Evolutionary conservation across 2,113 vertebrate genomes (phyloP).

Genomic region (Arizona elegans): DNA sequence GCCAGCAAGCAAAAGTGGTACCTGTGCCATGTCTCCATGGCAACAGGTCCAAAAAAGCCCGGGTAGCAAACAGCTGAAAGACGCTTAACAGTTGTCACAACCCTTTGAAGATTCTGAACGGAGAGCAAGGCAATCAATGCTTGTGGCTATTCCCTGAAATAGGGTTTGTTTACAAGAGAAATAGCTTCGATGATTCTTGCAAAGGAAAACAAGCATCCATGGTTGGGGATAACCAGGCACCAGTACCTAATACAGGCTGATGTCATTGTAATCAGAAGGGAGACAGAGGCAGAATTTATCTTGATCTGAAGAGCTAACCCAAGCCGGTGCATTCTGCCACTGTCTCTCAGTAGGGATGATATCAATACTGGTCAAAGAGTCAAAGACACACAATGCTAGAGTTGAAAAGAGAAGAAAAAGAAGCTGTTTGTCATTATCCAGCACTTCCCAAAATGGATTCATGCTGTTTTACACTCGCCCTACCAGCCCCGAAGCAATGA

Average conservation of each 20-base stretch:
- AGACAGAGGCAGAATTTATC: neutral
- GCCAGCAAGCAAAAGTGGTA: constrained; percentile 52
- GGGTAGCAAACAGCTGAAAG: constrained; percentile 54
- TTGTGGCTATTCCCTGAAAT: constrained; percentile 5
- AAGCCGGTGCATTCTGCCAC: neutral
- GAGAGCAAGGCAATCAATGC: constrained; percentile 4
- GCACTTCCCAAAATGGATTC: neutral
- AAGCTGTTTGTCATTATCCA: neutral
- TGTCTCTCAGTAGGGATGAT: neutral
- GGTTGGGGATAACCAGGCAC: neutral
- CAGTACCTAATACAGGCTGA: neutral
- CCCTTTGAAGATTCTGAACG: constrained; percentile 13
- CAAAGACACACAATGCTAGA: neutral
- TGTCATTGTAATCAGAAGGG: constrained; percentile 5
- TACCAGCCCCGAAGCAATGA: neutral
- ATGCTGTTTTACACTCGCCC: no score
- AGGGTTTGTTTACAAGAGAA: neutral
- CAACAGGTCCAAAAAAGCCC: constrained; percentile 50
- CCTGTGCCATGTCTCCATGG: constrained; percentile 69
- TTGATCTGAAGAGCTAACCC: neutral
- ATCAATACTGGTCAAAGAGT: neutral
- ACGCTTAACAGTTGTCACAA: constrained; percentile 10
- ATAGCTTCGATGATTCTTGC: no score
- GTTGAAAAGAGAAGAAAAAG: neutral
- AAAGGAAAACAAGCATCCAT: neutral